Conservation (phyloP, 2,113 vertebrate genomes). For the Gobiocypris rarus region DNA sequence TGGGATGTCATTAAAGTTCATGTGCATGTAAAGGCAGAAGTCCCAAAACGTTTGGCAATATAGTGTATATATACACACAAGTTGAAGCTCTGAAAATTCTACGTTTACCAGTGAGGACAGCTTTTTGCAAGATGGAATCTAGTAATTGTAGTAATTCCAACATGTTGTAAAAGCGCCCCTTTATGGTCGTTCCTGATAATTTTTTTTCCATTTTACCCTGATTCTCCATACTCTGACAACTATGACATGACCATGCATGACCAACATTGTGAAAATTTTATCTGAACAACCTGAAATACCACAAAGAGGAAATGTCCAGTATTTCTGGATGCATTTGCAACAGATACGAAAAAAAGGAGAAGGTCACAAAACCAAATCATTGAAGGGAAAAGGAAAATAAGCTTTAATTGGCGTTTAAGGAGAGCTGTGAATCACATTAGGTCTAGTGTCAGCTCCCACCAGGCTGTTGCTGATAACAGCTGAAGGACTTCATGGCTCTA, state of each 20-base stretch:
- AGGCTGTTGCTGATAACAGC: slow-evolving; percentile 49
- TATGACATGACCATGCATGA: not conserved
- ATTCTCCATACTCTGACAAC: not conserved
- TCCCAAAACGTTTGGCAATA: too few species aligned
- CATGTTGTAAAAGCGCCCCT: too few species aligned
- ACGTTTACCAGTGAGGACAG: too few species aligned
- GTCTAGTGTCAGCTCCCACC: slow-evolving; percentile 61
- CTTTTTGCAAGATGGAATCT: too few species aligned
- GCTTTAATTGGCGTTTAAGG: slow-evolving; percentile 49
- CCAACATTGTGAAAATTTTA: not conserved
- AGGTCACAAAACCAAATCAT: not conserved
- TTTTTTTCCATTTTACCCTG: not conserved
- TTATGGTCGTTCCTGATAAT: not conserved
- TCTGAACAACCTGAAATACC: not conserved
- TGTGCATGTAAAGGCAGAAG: too few species aligned
- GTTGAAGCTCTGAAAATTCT: too few species aligned
- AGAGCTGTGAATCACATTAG: slow-evolving; percentile 37
- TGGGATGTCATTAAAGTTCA: too few species aligned
- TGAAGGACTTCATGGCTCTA: slow-evolving; percentile 54
- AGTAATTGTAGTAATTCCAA: too few species aligned
- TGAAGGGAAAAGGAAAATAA: slow-evolving; percentile 23
- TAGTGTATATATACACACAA: too few species aligned
- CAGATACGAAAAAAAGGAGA: not conserved
- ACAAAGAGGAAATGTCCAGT: not conserved
- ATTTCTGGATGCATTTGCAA: not conserved